phyloP scores from a whole-genome alignment of 2,113 vertebrate species.

The Chlamydotis undulata region DNA sequence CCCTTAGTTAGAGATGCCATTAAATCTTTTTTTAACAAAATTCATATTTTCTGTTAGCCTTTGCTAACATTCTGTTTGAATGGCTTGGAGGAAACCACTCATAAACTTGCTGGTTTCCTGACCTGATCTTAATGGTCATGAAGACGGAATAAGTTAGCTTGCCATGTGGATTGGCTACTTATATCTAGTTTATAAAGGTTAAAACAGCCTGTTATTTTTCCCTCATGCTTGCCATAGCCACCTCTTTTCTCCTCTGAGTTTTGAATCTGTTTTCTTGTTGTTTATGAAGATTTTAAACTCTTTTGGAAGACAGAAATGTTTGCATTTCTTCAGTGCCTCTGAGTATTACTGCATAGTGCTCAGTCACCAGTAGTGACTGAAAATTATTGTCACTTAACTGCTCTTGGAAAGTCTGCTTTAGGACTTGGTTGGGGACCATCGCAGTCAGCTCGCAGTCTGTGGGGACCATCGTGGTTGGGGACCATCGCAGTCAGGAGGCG shows the following conservation, averaged over 20 bases:
- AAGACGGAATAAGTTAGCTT: neutral
- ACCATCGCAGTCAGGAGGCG: accelerated
- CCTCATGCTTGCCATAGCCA: neutral
- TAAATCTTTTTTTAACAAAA: neutral
- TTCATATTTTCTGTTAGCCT: neutral
- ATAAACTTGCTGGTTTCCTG: neutral
- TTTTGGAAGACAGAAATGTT: neutral
- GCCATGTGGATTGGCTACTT: neutral
- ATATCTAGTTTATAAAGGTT: neutral
- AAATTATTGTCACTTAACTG: neutral
- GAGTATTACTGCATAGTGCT: neutral
- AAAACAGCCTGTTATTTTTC: neutral
- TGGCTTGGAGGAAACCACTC: neutral
- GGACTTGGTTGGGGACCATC: neutral
- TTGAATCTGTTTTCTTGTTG: neutral
- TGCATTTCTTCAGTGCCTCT: neutral
- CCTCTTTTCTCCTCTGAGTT: neutral
- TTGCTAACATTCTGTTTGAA: neutral
- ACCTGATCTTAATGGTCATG: neutral
- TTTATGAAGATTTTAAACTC: neutral
- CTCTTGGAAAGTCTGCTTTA: neutral
- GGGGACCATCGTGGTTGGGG: neutral
- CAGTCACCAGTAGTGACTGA: neutral
- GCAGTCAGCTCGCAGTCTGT: neutral
- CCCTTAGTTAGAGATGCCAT: neutral